Percentiles rank a stretch among this genome's conserved stretches.
Evolutionary conservation across 2,797 vertebrate species (phyloP).

Genomic region (Propithecus deckenii): DNA sequence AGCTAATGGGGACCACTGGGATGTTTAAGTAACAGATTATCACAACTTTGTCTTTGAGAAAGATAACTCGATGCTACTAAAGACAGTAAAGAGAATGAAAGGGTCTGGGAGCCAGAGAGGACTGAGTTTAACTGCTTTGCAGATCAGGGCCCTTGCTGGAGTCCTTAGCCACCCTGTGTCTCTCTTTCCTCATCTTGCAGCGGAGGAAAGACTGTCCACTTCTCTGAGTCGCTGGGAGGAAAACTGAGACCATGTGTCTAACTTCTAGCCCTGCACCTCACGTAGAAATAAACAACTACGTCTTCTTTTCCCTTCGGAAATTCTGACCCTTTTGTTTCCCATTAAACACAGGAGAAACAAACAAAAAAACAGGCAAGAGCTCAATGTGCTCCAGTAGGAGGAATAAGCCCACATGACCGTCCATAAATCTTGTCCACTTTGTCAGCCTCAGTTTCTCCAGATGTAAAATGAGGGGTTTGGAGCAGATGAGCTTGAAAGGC

Average conservation of each 20-base stretch:
- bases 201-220: neutral
- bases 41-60: neutral
- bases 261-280: neutral
- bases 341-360: neutral
- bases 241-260: accelerated
- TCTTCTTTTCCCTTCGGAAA: neutral
- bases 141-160: accelerated
- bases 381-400: accelerated
- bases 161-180: accelerated
- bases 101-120: neutral
- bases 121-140: neutral
- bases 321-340: neutral
- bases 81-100: accelerated
- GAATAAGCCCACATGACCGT: accelerated
- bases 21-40: neutral
- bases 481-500: neutral
- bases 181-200: too few relatives aligned
- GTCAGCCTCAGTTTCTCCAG: neutral
- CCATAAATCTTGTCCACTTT: accelerated
- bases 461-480: neutral
- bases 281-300: accelerated
- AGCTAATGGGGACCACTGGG: neutral
- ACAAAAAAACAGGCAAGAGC: neutral
- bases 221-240: neutral
- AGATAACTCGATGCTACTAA: accelerated